phyloP scores from a whole-genome alignment of 2,113 vertebrate species.

The Toxotes jaculatrix region DNA sequence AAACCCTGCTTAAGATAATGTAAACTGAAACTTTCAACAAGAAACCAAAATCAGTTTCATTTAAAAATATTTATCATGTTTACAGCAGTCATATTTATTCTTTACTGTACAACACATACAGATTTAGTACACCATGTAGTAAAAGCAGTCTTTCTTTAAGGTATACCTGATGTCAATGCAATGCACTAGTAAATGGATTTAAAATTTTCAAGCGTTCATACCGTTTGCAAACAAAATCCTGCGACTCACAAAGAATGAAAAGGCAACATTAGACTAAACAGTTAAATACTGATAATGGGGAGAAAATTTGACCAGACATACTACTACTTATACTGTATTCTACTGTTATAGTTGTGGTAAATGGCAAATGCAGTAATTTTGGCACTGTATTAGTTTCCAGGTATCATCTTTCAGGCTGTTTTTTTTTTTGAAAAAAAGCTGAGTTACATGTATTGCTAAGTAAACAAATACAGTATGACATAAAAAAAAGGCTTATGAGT shows the following conservation, averaged over 20 bases:
- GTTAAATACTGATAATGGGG: neutral
- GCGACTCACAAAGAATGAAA: neutral
- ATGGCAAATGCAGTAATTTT: slow-evolving; percentile 30
- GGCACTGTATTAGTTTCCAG: slow-evolving; percentile 23
- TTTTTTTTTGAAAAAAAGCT: neutral
- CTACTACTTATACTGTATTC: neutral
- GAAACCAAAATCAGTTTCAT: neutral
- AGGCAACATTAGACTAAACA: neutral
- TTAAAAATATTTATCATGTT: slow-evolving; percentile 12
- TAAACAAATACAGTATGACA: slow-evolving; percentile 16
- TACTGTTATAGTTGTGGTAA: neutral
- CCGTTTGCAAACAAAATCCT: neutral
- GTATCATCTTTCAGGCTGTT: neutral
- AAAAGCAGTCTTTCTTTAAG: neutral
- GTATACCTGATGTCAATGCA: neutral
- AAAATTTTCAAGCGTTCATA: neutral
- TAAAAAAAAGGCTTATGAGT: neutral
- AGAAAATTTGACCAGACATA: neutral
- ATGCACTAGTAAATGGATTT: neutral
- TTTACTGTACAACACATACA: slow-evolving; percentile 38
- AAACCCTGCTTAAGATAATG: slow-evolving; percentile 34
- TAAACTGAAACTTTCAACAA: slow-evolving; percentile 4
- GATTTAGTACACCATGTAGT: neutral
- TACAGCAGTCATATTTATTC: slow-evolving; percentile 31
- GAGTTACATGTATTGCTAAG: neutral